Percentiles rank a stretch among this genome's conserved stretches.
These are phyloP conservation scores for Bedellia somnulentella DNA, from an alignment of 2,888 invertebrate genomes.

Conservation along the genomic window DNA sequence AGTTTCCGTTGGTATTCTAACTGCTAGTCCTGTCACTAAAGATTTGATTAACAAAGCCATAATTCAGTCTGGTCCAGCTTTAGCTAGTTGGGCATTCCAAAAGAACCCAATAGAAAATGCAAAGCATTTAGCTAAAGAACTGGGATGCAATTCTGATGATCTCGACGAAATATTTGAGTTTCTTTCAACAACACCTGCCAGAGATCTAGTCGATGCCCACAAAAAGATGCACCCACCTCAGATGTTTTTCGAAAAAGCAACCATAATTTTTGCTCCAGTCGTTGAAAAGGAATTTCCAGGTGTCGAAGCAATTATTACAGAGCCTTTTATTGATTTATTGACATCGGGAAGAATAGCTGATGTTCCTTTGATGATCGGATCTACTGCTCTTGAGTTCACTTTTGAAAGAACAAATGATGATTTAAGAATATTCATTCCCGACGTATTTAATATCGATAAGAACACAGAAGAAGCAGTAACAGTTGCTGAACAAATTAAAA, in stretches of 20 bases:
- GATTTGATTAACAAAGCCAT: conserved; percentile 34
- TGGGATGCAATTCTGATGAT: conserved; percentile 34
- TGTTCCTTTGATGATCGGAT: conserved; percentile 38
- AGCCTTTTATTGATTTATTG: conserved; percentile 29
- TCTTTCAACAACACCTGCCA: conserved; percentile 28
- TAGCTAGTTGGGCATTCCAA: conserved; percentile 23
- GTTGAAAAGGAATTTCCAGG: conserved; percentile 42
- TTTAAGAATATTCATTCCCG: conserved; percentile 30
- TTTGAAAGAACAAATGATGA: conserved; percentile 22
- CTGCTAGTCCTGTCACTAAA: conserved; percentile 37
- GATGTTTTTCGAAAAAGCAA: conserved; percentile 11
- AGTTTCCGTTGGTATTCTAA: conserved; percentile 22
- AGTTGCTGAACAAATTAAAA: conserved; percentile 26
- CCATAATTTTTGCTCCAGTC: conserved; percentile 20
- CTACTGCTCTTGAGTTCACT: conserved; percentile 27
- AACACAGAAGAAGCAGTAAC: conserved; percentile 25
- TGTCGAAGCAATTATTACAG: conserved; percentile 31
- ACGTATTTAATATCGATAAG: conserved; percentile 26
- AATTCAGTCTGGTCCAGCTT: conserved; percentile 34
- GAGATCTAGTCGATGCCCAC: conserved; percentile 30
- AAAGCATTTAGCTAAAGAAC: conserved; percentile 19
- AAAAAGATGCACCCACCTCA: conserved; percentile 15
- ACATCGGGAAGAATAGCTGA: conserved; percentile 38
- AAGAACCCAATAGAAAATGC: conserved; percentile 33
- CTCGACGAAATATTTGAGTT: conserved; percentile 37